phyloP scores from a whole-genome alignment of 2,888 invertebrate genomes.

The Chrysina gloriosa region DNA sequence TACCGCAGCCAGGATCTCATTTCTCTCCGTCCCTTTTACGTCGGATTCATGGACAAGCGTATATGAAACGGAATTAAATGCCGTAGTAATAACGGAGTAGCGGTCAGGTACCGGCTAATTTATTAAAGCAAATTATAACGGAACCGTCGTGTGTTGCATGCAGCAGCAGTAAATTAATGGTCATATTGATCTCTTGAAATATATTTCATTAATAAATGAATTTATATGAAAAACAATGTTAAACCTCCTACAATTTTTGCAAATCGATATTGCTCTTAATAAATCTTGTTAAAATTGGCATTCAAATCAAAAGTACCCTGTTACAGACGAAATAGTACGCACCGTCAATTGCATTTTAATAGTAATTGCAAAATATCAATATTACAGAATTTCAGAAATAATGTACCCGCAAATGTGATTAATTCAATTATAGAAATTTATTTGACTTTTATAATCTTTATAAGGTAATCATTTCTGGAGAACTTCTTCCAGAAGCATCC shows the following conservation, averaged over 20 bases:
- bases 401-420: too few species aligned
- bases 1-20: background rate
- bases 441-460: too few species aligned
- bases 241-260: background rate
- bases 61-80: constrained; percentile 25
- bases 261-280: background rate
- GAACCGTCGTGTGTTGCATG: constrained; percentile 16
- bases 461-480: too few species aligned
- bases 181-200: constrained; percentile 6
- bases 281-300: background rate
- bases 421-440: too few species aligned
- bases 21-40: constrained; percentile 6
- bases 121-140: constrained; percentile 37
- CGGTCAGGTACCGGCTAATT: constrained; percentile 28
- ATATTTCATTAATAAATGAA: constrained; percentile 19
- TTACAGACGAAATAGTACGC: too few species aligned
- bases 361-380: too few species aligned
- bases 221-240: constrained; percentile 10
- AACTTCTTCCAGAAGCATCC: too few species aligned
- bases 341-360: too few species aligned
- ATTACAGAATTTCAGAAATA: too few species aligned
- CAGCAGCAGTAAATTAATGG: constrained; percentile 10
- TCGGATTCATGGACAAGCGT: background rate
- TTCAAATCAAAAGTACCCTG: background rate
- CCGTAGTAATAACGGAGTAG: constrained; percentile 24